phyloP scores from a whole-genome alignment of 2,113 vertebrate genomes.

The Ursus arctos region DNA sequence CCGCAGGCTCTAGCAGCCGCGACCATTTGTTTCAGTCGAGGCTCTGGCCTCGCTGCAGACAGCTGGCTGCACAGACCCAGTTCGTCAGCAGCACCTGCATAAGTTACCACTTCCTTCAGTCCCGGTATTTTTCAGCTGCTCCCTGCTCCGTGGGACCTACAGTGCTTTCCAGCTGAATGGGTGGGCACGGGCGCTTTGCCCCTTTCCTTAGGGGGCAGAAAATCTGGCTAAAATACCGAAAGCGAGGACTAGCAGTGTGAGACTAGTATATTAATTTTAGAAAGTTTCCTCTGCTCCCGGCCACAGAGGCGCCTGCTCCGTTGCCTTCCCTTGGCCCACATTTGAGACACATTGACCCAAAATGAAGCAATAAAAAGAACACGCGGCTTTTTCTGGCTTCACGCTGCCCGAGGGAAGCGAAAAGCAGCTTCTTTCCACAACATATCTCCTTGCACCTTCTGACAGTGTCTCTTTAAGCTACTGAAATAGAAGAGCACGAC shows the following conservation, averaged over 20 bases:
- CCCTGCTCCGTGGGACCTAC: neutral
- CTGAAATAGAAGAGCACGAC: neutral
- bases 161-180: slow-evolving; percentile 19
- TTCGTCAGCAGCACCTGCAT: slow-evolving; percentile 41
- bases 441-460: neutral
- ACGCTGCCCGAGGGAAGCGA: neutral
- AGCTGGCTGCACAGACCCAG: slow-evolving; percentile 36
- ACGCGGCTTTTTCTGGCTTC: neutral
- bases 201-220: neutral
- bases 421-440: neutral
- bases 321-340: neutral
- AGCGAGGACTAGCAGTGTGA: neutral
- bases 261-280: neutral
- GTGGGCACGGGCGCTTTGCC: neutral
- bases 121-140: slow-evolving; percentile 53
- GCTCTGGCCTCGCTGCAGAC: slow-evolving; percentile 35
- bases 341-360: neutral
- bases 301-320: neutral
- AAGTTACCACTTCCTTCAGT: slow-evolving; percentile 41
- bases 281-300: neutral
- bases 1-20: neutral
- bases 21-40: neutral
- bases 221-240: neutral
- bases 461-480: neutral
- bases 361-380: neutral